Evolutionary conservation across 1,140 invertebrate species (phyloP), one percentile per base, ranked within the genome.

Genomic region (Bombus pascuorum): DNA sequence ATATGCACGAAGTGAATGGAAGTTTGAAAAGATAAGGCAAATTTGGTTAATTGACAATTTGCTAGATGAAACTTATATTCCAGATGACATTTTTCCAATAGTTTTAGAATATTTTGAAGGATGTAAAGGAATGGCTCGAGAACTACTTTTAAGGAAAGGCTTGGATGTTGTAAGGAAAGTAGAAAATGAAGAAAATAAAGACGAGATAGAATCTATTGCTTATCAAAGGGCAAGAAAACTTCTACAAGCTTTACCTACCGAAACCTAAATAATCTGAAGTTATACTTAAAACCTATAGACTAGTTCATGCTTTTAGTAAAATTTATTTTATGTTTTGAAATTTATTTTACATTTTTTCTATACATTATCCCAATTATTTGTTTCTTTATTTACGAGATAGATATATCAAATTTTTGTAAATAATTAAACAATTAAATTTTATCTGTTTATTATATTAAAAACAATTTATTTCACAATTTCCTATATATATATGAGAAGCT

Each of bases 11-110:
- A 94, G 94, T 77, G 96, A 97, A 89, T 98, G 97, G 97, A 98
- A 97, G 92, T 98, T 97, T 92, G 97, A 97, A 92, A 98, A 97
- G 93, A 90, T 97, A 2, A 96, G 96, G 82, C 97, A 98, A 94
- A 96, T 97, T n/a, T 97, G 97, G 96, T 93, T 98, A 37, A 96
- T 96, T 66, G 96, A 97, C 87, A 96, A 97, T 90, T 96, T 97
- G 87, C 96, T 97, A 73, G 96, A 97, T 88, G 90, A 95, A 68
- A 90, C 94, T 12, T 95, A 96, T 81, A 91, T 98, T 8, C 95
- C 96, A 28, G 95, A 96, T 57, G 93, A 96, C 53, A 93, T 96
- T 83, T 97, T 97, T 96, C 94, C 96, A 34, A 94, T 95, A 13
- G 94, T 97, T n/a, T 88, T 97, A 37, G 96, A 97, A 91, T 98